These are phyloP conservation scores for Athalia rosae DNA, from an alignment of 2,888 invertebrate species.

Conservation along the genomic window DNA sequence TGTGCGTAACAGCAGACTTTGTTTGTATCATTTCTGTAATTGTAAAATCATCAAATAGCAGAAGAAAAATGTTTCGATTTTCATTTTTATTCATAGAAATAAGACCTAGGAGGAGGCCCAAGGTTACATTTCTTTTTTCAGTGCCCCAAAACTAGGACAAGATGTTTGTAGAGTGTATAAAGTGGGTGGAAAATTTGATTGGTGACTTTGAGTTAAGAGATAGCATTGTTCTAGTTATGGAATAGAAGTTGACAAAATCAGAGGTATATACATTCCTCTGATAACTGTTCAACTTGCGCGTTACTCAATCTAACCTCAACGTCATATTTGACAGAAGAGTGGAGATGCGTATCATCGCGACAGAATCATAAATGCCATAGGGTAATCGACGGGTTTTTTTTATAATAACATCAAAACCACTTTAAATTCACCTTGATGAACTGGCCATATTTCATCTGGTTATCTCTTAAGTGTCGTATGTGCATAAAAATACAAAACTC, in stretches of 20 bases:
- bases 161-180: too few species aligned
- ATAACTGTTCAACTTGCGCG: not conserved
- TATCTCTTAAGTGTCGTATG: slow-evolving; percentile 12
- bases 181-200: too few species aligned
- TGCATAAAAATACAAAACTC: too few species aligned
- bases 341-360: not conserved
- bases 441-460: slow-evolving; percentile 78
- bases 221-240: not conserved
- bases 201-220: too few species aligned
- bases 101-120: too few species aligned
- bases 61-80: too few species aligned
- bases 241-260: not conserved
- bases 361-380: not conserved
- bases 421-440: slow-evolving; percentile 79
- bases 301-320: not conserved
- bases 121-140: too few species aligned
- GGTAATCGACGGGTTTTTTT: not conserved
- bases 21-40: slow-evolving; percentile 81
- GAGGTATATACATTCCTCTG: not conserved
- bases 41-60: slow-evolving; percentile 40
- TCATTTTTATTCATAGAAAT: too few species aligned
- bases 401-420: not conserved
- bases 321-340: not conserved
- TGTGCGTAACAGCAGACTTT: slow-evolving; percentile 94
- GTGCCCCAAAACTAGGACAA: too few species aligned